A percentile compares a stretch with the other conserved stretches of the same genome.
Conservation (phyloP, 2,113 vertebrate species). For the Apaloderma vittatum region DNA sequence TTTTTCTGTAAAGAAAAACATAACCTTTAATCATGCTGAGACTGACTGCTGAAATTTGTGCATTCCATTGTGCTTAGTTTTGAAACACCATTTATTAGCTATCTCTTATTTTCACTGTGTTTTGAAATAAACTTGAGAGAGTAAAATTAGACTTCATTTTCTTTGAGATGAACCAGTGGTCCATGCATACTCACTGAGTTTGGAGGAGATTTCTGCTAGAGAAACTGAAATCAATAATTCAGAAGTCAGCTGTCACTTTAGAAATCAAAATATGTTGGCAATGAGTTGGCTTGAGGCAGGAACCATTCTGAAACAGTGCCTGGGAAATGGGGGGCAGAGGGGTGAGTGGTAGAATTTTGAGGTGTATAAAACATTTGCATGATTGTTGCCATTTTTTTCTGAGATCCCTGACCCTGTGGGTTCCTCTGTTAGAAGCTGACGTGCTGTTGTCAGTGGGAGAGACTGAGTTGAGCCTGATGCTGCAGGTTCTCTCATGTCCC, state of each 20-base stretch:
- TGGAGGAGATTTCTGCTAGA: background rate
- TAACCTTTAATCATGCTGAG: background rate
- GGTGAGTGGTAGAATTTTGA: background rate
- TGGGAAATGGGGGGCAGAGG: background rate
- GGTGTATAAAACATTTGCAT: no score
- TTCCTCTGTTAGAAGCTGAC: background rate
- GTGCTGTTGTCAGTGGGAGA: background rate
- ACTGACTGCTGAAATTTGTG: background rate
- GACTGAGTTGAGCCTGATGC: rapidly evolving
- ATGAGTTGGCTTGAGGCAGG: rapidly evolving
- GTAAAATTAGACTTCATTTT: background rate
- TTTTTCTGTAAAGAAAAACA: background rate
- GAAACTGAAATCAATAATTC: background rate
- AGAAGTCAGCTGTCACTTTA: background rate
- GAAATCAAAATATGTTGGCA: background rate
- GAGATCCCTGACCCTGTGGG: no score
- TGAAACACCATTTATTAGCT: background rate
- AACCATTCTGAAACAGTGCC: background rate
- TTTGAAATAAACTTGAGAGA: background rate
- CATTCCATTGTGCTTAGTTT: background rate
- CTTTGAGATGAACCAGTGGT: background rate
- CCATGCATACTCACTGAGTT: background rate
- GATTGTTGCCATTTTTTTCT: background rate
- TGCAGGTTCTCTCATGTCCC: rapidly evolving
- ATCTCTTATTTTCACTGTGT: background rate